Evolutionary conservation across 2,113 vertebrate species (phyloP), one percentile per base, ranked within the genome.

Genomic region (Smithornis capensis): DNA sequence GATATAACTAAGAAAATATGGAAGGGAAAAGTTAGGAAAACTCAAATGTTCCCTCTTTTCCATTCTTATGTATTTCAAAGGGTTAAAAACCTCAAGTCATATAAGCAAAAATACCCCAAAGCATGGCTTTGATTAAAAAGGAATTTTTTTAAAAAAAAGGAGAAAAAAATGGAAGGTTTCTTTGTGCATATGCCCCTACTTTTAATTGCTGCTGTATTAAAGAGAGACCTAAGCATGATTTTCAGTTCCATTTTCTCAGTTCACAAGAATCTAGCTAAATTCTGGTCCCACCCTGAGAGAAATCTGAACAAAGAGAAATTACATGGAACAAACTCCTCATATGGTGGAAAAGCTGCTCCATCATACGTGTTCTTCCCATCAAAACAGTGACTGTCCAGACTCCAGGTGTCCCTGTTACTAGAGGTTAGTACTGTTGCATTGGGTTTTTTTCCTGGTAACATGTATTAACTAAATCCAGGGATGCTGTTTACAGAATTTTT

Each of bases 1-100:
- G 38, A 83, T 31, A 17, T 70, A 92, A 94, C 68, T 70, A 86
- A 93, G 55, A 92, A 92, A 97, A 83, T 62, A 95, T 40, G 71
- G 45, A 71, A 74, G 19, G 8, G 29, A 89, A 92, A 97, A 83
- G 37, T 59, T 77, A 67, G 6, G 1, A 77, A 96, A 93, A 88
- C 18, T 86, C 63, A 80, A 80, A 69, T 38, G 31, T 59, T 88
- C 71, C 33, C 44, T 81, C 42, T 78, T 94, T 89, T 81, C 47
- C 33, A 78, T 37, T 55, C 33, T 73, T 45, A 70, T 37, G 42
- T 70, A 77, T 83, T 92, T 94, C 55, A 88, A 90, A 90, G 90
- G 68, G 75, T 94, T 88, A 92, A 96, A 88, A 92, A 49, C 64
- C 75, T 91, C 82, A 92, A 57, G 12, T 55, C 18, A 28, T 70